Percentiles rank a stretch among this genome's conserved stretches.
Conservation (phyloP, 2,113 vertebrate genomes). For the Synchiropus splendidus region DNA sequence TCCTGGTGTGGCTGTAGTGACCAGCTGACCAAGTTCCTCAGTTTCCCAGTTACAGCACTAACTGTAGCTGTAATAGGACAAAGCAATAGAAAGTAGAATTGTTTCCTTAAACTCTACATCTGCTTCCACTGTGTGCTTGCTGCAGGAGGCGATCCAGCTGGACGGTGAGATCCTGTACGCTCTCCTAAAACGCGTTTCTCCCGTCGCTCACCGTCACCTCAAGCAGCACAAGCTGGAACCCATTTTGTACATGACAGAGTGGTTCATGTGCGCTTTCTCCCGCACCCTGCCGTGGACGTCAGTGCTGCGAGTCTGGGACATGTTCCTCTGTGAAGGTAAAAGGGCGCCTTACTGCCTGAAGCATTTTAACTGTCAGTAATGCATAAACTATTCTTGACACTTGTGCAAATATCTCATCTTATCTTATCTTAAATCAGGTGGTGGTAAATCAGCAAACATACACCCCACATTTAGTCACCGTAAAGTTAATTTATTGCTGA, state of each 20-base stretch:
- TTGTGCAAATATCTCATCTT: too few relatives aligned
- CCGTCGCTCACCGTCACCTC: conserved; percentile 81
- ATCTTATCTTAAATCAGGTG: too few relatives aligned
- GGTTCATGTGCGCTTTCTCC: conserved; percentile 98
- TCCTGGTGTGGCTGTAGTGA: too few relatives aligned
- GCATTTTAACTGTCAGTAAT: not conserved
- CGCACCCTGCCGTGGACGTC: conserved; percentile 93
- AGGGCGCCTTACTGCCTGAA: too few relatives aligned
- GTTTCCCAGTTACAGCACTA: too few relatives aligned
- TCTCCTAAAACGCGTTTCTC: conserved; percentile 77
- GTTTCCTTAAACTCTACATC: conserved; percentile 1
- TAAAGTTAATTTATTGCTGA: not conserved
- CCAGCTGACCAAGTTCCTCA: too few relatives aligned
- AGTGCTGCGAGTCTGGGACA: conserved; percentile 93
- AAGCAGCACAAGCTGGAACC: conserved; percentile 92
- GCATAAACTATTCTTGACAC: too few relatives aligned
- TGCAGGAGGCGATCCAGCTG: conserved; percentile 92
- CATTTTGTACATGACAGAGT: conserved; percentile 97
- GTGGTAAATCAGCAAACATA: too few relatives aligned
- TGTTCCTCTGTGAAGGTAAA: conserved; percentile 96
- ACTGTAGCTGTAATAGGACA: too few relatives aligned
- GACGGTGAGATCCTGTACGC: conserved; percentile 93
- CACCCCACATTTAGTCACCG: too few relatives aligned
- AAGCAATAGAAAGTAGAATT: conserved; percentile 1
- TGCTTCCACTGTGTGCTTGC: conserved; percentile 5